Conservation (phyloP, 2,113 vertebrate species). For the Chaetodon trifascialis region DNA sequence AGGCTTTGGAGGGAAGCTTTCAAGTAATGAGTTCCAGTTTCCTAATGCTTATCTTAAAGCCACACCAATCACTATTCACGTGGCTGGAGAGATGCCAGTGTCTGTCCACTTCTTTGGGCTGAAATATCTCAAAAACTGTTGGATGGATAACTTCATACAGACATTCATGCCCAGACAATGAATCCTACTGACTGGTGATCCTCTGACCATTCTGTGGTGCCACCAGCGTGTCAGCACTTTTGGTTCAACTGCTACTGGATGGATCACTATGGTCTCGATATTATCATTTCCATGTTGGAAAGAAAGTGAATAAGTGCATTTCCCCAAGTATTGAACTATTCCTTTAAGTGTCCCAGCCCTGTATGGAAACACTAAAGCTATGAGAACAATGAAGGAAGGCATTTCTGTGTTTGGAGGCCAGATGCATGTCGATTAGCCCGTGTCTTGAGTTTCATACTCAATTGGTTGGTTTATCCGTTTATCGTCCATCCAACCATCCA, state of each 20-base stretch:
- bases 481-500: not conserved
- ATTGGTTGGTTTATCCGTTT: not conserved
- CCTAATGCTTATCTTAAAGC: not conserved
- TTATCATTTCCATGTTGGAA: not conserved
- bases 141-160: not conserved
- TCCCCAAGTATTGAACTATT: not conserved
- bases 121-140: not conserved
- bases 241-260: not conserved
- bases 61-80: not conserved
- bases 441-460: not conserved
- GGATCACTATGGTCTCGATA: not conserved
- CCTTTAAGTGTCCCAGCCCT: not conserved
- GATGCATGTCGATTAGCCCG: not conserved
- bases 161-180: not conserved
- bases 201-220: not conserved
- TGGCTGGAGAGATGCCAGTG: not conserved
- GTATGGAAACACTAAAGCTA: not conserved
- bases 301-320: not conserved
- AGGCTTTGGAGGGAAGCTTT: not conserved
- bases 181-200: not conserved
- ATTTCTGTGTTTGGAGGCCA: not conserved
- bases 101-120: not conserved
- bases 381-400: not conserved
- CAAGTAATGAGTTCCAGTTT: not conserved
- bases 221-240: not conserved